Conservation (phyloP, 35 echinoderm and acorn worm species). For the Amphiura filiformis region DNA sequence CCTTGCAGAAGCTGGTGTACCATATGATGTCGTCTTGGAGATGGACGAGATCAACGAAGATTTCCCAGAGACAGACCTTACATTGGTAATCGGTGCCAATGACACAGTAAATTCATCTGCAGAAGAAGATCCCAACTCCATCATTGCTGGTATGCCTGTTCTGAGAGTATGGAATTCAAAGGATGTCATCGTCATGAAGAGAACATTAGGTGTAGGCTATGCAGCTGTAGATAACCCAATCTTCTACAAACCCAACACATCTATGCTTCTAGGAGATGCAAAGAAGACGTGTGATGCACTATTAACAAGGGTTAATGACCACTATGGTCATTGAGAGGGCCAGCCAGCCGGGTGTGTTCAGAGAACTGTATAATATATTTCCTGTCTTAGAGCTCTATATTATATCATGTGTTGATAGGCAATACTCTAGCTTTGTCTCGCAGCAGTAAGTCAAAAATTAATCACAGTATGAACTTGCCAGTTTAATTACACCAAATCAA, state of each 20-base stretch:
- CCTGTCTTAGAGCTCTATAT: no score
- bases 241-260: slow-evolving; percentile 95
- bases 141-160: slow-evolving; percentile 99
- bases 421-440: no score
- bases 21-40: slow-evolving; percentile 92
- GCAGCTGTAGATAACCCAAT: slow-evolving; percentile 98
- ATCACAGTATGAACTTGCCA: no score
- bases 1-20: slow-evolving; percentile 96
- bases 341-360: background rate
- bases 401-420: no score
- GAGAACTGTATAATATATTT: no score
- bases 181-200: slow-evolving; percentile 97
- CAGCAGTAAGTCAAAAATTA: no score
- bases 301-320: slow-evolving; percentile 49
- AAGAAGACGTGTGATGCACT: slow-evolving; percentile 98
- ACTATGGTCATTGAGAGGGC: slow-evolving; percentile 39
- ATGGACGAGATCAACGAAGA: slow-evolving; percentile 99
- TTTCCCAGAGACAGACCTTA: slow-evolving; percentile 83
- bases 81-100: slow-evolving; percentile 94
- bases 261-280: slow-evolving; percentile 99
- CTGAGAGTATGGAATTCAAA: slow-evolving; percentile 82
- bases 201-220: slow-evolving; percentile 93
- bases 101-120: slow-evolving; percentile 98
- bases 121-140: slow-evolving; percentile 98
- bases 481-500: no score